phyloP scores from a whole-genome alignment of 2,888 invertebrate species.

The Acrocyrtus sp. region DNA sequence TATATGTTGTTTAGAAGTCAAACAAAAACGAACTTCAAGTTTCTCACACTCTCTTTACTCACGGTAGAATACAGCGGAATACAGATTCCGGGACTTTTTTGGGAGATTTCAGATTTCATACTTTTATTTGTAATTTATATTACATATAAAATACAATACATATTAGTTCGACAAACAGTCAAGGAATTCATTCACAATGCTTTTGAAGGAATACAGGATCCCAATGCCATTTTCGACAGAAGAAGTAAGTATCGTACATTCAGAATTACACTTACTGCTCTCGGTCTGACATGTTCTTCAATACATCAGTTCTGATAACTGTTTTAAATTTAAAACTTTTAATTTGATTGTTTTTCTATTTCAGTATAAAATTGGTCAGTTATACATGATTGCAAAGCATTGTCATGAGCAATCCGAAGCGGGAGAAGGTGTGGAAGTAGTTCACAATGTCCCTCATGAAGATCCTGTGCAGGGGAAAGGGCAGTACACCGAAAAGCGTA shows the following conservation, averaged over 20 bases:
- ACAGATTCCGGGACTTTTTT: too few relatives aligned
- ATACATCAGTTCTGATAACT: constrained; percentile 12
- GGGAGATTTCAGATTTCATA: too few relatives aligned
- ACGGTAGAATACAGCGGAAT: too few relatives aligned
- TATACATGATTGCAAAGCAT: constrained; percentile 95
- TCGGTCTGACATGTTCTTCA: too few relatives aligned
- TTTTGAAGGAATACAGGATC: constrained; percentile 89
- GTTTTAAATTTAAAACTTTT: constrained; percentile 18
- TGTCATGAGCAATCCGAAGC: constrained; percentile 90
- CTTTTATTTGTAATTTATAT: too few relatives aligned
- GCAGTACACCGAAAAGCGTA: constrained; percentile 89
- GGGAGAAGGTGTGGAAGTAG: constrained; percentile 91
- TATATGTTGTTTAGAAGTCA: too few relatives aligned
- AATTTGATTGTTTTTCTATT: constrained; percentile 61
- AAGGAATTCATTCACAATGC: constrained; percentile 74
- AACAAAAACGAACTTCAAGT: too few relatives aligned
- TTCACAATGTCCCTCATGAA: constrained; percentile 82
- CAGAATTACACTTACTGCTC: constrained; percentile 6
- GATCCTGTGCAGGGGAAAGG: constrained; percentile 84
- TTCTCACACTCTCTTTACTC: too few relatives aligned
- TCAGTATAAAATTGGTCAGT: constrained; percentile 89
- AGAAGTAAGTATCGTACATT: constrained; percentile 75
- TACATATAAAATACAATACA: too few relatives aligned
- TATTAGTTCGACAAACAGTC: too few relatives aligned
- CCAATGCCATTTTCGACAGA: constrained; percentile 93